Evolutionary conservation across 2,113 vertebrate species (phyloP).

Genomic region (Urocynchramus pylzowi): DNA sequence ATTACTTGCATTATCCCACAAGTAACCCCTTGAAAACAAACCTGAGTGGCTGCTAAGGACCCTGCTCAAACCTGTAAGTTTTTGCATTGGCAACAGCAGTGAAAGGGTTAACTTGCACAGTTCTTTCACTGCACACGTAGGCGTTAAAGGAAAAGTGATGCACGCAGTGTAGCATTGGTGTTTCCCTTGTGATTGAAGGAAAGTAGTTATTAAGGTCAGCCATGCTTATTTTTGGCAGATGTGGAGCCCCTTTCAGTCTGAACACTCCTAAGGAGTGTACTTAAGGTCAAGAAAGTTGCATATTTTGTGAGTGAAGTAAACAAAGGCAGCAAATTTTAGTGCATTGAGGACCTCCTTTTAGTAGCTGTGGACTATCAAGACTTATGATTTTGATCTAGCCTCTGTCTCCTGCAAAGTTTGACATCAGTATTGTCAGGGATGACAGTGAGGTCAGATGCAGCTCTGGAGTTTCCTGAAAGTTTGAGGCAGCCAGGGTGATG

Average conservation of each 20-base stretch:
- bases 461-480: background rate
- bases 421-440: background rate
- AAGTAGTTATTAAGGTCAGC: slow-evolving; percentile 48
- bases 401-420: background rate
- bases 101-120: background rate
- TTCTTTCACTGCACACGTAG: background rate
- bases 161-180: background rate
- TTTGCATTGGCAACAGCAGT: background rate
- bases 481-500: background rate
- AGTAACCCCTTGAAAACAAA: background rate
- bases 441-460: background rate
- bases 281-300: slow-evolving; percentile 52
- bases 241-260: slow-evolving; percentile 11
- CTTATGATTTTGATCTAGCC: background rate
- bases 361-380: background rate
- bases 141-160: slow-evolving; percentile 11
- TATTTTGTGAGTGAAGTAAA: slow-evolving; percentile 53
- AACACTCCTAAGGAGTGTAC: slow-evolving; percentile 58
- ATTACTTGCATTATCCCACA: background rate
- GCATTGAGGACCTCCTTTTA: background rate
- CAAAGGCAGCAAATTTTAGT: background rate
- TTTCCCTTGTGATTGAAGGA: slow-evolving; percentile 44
- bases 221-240: slow-evolving; percentile 47
- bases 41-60: background rate
- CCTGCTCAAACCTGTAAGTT: background rate